phyloP scores from a whole-genome alignment of 2,113 vertebrate genomes.

The Corvus moneduloides region DNA sequence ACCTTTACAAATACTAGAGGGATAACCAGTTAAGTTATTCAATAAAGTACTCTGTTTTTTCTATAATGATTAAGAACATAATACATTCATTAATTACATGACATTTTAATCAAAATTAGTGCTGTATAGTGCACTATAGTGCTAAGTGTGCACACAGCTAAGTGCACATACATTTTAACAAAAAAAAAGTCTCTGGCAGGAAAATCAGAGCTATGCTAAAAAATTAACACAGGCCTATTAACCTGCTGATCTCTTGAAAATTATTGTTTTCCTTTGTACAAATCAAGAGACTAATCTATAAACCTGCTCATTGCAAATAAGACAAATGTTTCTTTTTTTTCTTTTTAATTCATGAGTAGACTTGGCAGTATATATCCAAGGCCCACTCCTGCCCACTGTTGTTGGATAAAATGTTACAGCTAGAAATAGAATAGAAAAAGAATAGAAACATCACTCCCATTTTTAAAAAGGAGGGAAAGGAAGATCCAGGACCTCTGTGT shows the following conservation, averaged over 20 bases:
- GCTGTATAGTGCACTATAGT: background rate
- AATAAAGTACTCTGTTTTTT: background rate
- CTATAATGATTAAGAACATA: background rate
- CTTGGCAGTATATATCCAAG: background rate
- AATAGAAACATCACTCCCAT: background rate
- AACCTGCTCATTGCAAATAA: background rate
- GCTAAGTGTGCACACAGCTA: background rate
- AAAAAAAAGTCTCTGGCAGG: background rate
- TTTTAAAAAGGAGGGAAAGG: background rate
- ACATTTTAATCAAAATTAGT: background rate
- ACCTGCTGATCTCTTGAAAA: background rate
- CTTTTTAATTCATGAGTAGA: background rate
- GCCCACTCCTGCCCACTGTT: background rate
- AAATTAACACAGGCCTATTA: background rate
- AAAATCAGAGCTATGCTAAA: background rate
- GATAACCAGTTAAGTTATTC: background rate
- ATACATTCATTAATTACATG: background rate
- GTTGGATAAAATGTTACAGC: background rate
- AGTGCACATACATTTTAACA: background rate
- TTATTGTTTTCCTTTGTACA: background rate
- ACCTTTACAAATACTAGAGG: background rate
- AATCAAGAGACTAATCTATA: background rate
- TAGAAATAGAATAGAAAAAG: background rate
- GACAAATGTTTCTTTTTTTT: background rate
- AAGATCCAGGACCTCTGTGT: background rate